These are phyloP conservation scores for Tortrix viridana DNA, from an alignment of 2,888 invertebrate genomes.

Conservation along the genomic window DNA sequence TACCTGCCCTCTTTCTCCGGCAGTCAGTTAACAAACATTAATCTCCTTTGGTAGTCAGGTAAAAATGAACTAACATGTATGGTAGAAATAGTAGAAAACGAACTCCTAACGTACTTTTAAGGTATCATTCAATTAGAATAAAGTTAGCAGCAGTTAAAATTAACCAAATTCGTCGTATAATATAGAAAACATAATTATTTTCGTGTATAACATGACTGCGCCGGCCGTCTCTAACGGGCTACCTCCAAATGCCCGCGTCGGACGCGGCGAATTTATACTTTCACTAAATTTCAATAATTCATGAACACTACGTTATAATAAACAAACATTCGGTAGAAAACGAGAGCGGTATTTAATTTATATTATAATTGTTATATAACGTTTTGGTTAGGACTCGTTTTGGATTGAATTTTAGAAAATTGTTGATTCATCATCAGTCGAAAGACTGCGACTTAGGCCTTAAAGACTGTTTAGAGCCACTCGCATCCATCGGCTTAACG, in stretches of 20 bases:
- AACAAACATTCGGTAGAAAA: conserved; percentile 36
- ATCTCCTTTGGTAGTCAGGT: too few relatives aligned
- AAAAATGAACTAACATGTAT: too few relatives aligned
- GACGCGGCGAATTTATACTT: conserved; percentile 29
- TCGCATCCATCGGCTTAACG: too few relatives aligned
- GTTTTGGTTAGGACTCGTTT: background rate
- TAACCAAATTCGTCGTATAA: background rate
- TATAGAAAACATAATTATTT: conserved; percentile 28
- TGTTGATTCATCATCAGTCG: too few relatives aligned
- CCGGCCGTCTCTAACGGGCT: conserved; percentile 13
- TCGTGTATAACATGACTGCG: conserved; percentile 17
- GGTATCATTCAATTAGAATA: too few relatives aligned
- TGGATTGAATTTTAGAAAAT: too few relatives aligned
- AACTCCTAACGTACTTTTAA: too few relatives aligned
- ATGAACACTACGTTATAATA: conserved; percentile 39
- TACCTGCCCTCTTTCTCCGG: too few relatives aligned
- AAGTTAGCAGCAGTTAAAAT: background rate
- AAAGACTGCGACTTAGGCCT: too few relatives aligned
- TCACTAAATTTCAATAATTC: conserved; percentile 41
- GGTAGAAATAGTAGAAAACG: too few relatives aligned
- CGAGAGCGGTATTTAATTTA: conserved; percentile 34
- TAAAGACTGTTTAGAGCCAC: too few relatives aligned
- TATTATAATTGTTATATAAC: conserved; percentile 19
- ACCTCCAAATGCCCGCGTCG: conserved; percentile 12
- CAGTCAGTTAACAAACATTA: too few relatives aligned